These are phyloP conservation scores for Pecten maximus DNA, from an alignment of 2,888 invertebrate species.

Conservation along the genomic window DNA sequence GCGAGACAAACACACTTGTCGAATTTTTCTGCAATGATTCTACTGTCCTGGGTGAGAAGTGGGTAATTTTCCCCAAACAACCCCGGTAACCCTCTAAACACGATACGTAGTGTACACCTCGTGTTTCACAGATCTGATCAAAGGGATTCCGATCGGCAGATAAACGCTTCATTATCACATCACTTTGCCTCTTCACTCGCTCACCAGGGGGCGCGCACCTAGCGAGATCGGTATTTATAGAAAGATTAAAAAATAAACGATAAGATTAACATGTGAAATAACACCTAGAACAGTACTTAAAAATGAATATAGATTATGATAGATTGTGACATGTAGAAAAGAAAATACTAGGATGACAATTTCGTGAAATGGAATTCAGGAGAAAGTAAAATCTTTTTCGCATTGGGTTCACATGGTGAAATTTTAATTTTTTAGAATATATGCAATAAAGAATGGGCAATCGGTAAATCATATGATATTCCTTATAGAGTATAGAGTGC, in stretches of 20 bases:
- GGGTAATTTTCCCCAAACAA: conserved; percentile 21
- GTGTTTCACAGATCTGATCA: not conserved
- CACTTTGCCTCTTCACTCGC: conserved; percentile 30
- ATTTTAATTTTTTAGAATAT: too few species aligned
- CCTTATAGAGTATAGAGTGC: too few species aligned
- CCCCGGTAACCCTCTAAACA: not conserved
- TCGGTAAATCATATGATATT: too few species aligned
- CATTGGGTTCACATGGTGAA: not conserved
- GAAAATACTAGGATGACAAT: not conserved
- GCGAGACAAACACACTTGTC: conserved; percentile 23
- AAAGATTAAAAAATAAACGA: conserved; percentile 20
- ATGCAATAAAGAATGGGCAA: too few species aligned
- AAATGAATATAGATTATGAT: not conserved
- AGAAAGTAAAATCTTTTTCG: not conserved
- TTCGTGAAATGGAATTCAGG: not conserved
- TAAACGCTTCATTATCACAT: conserved; percentile 33
- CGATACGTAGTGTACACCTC: conserved; percentile 19
- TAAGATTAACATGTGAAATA: conserved; percentile 20
- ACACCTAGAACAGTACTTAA: conserved; percentile 18
- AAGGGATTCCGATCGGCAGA: conserved; percentile 2
- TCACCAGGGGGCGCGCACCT: conserved; percentile 29
- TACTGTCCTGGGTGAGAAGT: conserved; percentile 24
- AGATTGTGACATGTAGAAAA: not conserved
- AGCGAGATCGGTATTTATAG: conserved; percentile 25
- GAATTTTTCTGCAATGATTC: not conserved